A percentile compares a stretch with the other conserved stretches of the same genome.
Evolutionary conservation across 1,140 invertebrate genomes (phyloP).

Genomic region (Trichoplusia ni): DNA sequence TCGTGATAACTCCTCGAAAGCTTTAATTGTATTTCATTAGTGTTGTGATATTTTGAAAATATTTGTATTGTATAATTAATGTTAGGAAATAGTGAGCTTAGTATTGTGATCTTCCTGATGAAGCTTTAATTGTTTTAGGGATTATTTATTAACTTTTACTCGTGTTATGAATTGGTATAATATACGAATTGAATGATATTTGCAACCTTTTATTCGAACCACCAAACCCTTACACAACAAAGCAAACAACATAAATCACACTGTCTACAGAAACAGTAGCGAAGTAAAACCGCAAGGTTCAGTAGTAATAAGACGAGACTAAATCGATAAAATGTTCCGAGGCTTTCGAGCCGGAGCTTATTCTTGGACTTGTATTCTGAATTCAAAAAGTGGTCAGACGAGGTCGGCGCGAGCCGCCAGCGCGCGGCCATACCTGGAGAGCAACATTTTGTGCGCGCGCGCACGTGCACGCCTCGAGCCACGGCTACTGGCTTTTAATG

Average conservation of each 20-base stretch:
- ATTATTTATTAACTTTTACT: slow-evolving; percentile 58
- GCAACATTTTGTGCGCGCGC: slow-evolving; percentile 48
- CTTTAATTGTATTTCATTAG: slow-evolving; percentile 69
- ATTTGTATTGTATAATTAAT: slow-evolving; percentile 66
- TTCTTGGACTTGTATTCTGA: slow-evolving; percentile 41
- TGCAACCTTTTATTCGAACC: slow-evolving; percentile 6
- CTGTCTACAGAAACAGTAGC: slow-evolving; percentile 31
- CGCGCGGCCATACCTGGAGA: slow-evolving; percentile 47
- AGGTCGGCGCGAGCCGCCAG: slow-evolving; percentile 51
- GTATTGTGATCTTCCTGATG: slow-evolving; percentile 63
- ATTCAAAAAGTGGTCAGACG: slow-evolving; percentile 64
- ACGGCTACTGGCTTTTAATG: slow-evolving; percentile 72
- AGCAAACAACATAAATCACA: slow-evolving; percentile 30
- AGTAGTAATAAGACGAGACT: slow-evolving; percentile 33
- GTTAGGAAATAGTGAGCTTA: slow-evolving; percentile 56
- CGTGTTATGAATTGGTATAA: slow-evolving; percentile 48
- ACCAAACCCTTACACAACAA: slow-evolving; percentile 6
- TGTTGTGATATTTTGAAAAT: slow-evolving; percentile 70
- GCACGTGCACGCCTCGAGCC: slow-evolving; percentile 70
- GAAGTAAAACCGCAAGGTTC: slow-evolving; percentile 33
- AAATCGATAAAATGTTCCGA: slow-evolving; percentile 33
- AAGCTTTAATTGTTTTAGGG: slow-evolving; percentile 75
- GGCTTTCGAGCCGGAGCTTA: slow-evolving; percentile 35
- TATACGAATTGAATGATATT: slow-evolving; percentile 20
- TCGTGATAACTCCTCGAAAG: slow-evolving; percentile 74